Conservation (phyloP, 2,797 vertebrate genomes). For the Pantherophis alleghaniensis region DNA sequence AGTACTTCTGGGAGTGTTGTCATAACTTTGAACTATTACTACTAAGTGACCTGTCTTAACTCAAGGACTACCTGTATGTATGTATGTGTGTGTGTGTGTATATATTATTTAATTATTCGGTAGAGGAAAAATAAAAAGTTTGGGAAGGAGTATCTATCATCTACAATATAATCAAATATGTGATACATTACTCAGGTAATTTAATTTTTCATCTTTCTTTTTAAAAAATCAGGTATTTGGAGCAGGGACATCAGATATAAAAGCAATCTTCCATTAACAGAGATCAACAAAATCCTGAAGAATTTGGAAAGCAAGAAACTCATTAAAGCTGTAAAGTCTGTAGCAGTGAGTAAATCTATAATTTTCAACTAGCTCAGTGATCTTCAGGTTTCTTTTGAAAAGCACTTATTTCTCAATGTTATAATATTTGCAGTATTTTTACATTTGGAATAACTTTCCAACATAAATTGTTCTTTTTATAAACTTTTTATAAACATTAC, state of each 20-base stretch:
- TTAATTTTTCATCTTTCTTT: conserved; percentile 46
- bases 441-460: neutral
- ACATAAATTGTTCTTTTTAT: neutral
- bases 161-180: neutral
- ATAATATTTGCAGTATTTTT: neutral
- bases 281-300: conserved; percentile 98
- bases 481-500: neutral
- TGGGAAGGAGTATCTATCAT: neutral
- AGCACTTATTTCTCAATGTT: neutral
- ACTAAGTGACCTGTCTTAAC: neutral
- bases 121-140: neutral
- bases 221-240: conserved; percentile 87
- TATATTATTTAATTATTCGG: neutral
- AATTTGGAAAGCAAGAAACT: conserved; percentile 98
- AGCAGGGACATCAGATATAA: conserved; percentile 96
- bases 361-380: neutral
- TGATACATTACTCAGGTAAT: conserved; percentile 12
- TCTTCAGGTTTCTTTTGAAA: neutral
- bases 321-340: conserved; percentile 97
- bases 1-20: neutral
- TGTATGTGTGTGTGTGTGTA: neutral
- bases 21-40: neutral
- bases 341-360: conserved; percentile 84
- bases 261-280: conserved; percentile 95
- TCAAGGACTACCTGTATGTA: neutral